These are phyloP conservation scores for Congeria kusceri DNA, from an alignment of 2,888 invertebrate genomes.

Conservation along the genomic window DNA sequence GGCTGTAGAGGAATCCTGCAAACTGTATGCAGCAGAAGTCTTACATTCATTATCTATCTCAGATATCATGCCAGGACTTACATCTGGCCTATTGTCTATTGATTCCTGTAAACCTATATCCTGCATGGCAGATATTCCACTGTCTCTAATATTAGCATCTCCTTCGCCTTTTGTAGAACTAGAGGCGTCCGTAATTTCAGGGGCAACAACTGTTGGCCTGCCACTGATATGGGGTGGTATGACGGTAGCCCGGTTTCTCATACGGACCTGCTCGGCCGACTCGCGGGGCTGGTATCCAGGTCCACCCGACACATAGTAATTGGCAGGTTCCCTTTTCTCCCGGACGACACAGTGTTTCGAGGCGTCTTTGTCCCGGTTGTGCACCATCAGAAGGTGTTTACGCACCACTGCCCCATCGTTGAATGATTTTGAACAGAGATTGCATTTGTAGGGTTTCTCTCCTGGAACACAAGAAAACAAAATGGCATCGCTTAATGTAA, in stretches of 20 bases:
- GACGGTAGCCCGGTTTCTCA: background rate
- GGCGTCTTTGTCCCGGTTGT: conserved; percentile 73
- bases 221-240: background rate
- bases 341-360: conserved; percentile 70
- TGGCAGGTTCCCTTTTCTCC: conserved; percentile 16
- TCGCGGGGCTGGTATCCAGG: conserved; percentile 37
- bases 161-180: no score
- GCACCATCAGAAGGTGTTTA: conserved; percentile 79
- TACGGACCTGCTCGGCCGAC: background rate
- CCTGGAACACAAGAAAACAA: conserved; percentile 66
- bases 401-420: conserved; percentile 77
- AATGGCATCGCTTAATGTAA: no score
- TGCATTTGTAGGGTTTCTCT: conserved; percentile 84
- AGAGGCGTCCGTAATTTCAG: no score
- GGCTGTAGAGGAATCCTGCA: no score
- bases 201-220: no score
- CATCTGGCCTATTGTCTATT: no score
- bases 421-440: conserved; percentile 84
- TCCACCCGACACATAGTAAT: conserved; percentile 45
- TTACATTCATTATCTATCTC: no score
- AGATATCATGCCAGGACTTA: no score
- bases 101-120: no score
- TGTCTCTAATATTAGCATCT: no score
- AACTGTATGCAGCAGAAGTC: no score
- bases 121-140: no score